Evolutionary conservation across 2,888 invertebrate species (phyloP).

Genomic region (Thecophora atra): DNA sequence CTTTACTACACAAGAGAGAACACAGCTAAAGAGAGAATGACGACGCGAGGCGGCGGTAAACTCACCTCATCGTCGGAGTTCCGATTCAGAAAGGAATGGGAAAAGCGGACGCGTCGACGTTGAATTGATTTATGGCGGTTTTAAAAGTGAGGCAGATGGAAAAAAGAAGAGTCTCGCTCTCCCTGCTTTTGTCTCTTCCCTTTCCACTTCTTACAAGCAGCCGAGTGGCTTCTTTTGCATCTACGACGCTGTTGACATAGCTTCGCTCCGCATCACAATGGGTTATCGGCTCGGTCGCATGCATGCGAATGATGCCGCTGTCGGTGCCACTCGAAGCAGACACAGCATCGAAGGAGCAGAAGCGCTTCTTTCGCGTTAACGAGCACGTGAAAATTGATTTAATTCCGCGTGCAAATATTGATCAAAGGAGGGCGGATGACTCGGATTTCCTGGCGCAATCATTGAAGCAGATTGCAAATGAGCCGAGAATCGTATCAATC

Average conservation of each 20-base stretch:
- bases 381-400: constrained; percentile 24
- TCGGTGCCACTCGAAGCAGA: neutral
- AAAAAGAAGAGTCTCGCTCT: neutral
- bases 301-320: neutral
- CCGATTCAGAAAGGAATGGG: no score
- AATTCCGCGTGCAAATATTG: constrained; percentile 31
- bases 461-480: constrained; percentile 16
- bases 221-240: neutral
- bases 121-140: constrained; percentile 1
- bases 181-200: neutral
- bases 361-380: neutral
- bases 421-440: neutral
- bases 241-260: neutral
- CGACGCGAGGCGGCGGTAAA: neutral
- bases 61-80: no score
- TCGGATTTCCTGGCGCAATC: constrained; percentile 9
- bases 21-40: no score
- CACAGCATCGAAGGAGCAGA: neutral
- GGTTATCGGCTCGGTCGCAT: neutral
- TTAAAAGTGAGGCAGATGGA: neutral
- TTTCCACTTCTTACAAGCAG: neutral
- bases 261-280: neutral
- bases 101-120: neutral
- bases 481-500: constrained; percentile 9
- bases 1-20: no score